These are phyloP conservation scores for Lepas anatifera DNA, from an alignment of 2,888 invertebrate genomes.

Conservation along the genomic window DNA sequence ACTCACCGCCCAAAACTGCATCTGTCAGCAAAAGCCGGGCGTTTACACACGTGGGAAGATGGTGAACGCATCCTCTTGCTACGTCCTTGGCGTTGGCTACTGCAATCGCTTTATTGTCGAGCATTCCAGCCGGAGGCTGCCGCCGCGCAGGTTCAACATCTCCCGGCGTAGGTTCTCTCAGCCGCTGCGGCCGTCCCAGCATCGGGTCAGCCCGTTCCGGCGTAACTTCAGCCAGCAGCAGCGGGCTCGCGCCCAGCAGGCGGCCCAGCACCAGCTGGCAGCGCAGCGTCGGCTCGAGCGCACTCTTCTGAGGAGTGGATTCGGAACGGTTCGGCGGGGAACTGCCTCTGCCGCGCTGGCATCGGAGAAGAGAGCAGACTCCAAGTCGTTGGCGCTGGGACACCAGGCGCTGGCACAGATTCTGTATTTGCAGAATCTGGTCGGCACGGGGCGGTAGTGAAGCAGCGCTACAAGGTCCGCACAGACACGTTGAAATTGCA, in stretches of 20 bases:
- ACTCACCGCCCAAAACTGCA: too few species aligned
- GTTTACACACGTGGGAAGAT: too few species aligned
- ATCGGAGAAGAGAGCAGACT: background rate
- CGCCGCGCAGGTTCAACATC: background rate
- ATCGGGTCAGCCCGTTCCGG: background rate
- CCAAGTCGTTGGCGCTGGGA: constrained; percentile 2
- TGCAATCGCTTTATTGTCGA: too few species aligned
- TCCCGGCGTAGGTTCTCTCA: too few species aligned
- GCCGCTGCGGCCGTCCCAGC: background rate
- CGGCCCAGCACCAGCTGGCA: background rate
- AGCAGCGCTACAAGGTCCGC: too few species aligned
- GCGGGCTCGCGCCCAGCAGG: background rate
- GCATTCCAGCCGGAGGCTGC: too few species aligned
- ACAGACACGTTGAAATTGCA: too few species aligned
- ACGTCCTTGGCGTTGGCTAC: too few species aligned
- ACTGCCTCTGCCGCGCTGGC: background rate
- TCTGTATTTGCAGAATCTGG: constrained; percentile 2
- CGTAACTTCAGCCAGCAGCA: background rate
- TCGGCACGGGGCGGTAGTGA: background rate
- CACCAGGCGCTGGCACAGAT: constrained; percentile 2
- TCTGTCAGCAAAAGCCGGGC: too few species aligned
- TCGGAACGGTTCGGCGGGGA: background rate
- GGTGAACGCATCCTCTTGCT: too few species aligned
- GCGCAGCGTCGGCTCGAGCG: background rate
- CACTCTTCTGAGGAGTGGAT: background rate